These are phyloP conservation scores for Magallana nippona DNA, from an alignment of 2,888 invertebrate species.

Conservation along the genomic window DNA sequence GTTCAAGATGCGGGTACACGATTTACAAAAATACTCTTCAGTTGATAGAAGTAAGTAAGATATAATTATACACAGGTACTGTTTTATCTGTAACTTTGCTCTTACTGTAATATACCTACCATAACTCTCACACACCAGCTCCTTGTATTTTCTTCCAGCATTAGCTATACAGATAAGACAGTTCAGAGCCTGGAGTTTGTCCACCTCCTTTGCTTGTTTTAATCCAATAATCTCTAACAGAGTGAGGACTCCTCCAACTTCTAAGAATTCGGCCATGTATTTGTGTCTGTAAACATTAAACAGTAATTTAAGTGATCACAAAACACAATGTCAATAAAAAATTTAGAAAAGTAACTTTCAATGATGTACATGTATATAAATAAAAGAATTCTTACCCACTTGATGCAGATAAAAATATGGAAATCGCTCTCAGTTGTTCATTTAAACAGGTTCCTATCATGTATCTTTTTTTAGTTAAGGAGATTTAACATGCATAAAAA, in stretches of 20 bases:
- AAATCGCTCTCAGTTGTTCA: constrained; percentile 77
- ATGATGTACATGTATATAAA: not conserved
- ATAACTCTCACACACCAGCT: constrained; percentile 80
- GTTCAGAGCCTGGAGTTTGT: constrained; percentile 77
- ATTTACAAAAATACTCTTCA: no score
- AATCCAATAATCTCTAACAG: constrained; percentile 79
- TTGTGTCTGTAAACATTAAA: constrained; percentile 73
- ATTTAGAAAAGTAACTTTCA: not conserved
- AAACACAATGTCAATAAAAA: not conserved
- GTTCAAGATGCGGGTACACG: no score
- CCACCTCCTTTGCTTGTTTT: constrained; percentile 78
- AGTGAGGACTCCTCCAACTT: constrained; percentile 79
- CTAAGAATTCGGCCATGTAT: constrained; percentile 79
- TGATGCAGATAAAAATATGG: constrained; percentile 79
- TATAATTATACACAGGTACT: no score
- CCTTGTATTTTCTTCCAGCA: constrained; percentile 79
- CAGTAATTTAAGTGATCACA: not conserved
- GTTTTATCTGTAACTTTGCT: no score
- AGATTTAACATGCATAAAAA: no score
- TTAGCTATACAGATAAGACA: constrained; percentile 76
- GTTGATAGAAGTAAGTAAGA: no score
- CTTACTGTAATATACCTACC: constrained; percentile 64
- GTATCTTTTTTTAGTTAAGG: constrained; percentile 65
- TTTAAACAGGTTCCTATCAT: constrained; percentile 79
- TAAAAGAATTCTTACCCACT: constrained; percentile 76